Conservation (phyloP, 2,888 invertebrate species). For the Masnerella sp. region DNA sequence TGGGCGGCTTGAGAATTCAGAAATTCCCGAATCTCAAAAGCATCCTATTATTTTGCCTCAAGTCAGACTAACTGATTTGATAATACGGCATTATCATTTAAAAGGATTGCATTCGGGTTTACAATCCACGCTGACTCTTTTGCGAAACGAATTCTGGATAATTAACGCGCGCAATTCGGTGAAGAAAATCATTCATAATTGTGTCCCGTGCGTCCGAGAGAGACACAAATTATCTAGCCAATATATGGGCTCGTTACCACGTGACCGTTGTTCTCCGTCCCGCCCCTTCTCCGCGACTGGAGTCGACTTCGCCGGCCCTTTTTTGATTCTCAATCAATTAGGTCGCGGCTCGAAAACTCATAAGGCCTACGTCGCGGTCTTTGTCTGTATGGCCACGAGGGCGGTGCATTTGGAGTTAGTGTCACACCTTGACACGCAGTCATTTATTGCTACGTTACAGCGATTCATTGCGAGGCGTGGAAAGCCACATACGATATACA, state of each 20-base stretch:
- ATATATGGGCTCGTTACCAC: conserved; percentile 2
- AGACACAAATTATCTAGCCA: neutral
- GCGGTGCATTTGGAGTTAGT: neutral
- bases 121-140: neutral
- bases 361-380: no score
- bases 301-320: conserved; percentile 1
- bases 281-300: neutral
- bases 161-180: conserved; percentile 9
- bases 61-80: neutral
- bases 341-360: no score
- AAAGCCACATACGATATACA: neutral
- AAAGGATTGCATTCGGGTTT: conserved; percentile 8
- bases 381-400: neutral
- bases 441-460: no score
- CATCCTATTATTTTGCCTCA: conserved; percentile 18
- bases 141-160: conserved; percentile 23
- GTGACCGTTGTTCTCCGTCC: neutral
- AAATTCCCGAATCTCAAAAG: neutral
- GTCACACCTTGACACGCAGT: no score
- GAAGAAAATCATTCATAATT: neutral
- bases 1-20: neutral
- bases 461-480: neutral
- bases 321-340: neutral
- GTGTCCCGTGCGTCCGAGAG: neutral
- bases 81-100: conserved; percentile 1